Conservation (phyloP, 2,888 invertebrate genomes). For the Tanypteryx hageni region DNA sequence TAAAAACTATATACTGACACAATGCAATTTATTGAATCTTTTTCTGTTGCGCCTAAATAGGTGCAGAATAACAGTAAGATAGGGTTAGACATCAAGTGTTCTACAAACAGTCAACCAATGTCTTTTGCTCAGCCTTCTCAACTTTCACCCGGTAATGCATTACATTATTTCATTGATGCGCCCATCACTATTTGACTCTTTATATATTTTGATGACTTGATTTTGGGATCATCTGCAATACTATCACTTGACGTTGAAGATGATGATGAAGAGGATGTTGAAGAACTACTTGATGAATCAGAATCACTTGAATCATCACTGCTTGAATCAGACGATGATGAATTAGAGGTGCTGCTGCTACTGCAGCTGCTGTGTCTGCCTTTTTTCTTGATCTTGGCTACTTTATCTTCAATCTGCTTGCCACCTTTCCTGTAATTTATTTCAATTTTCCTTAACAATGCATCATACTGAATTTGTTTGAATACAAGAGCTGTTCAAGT, state of each 20-base stretch:
- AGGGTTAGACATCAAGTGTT: too few species aligned
- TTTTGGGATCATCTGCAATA: not conserved
- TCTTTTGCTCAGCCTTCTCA: too few species aligned
- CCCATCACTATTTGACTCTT: not conserved
- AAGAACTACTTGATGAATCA: not conserved
- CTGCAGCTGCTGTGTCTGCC: not conserved
- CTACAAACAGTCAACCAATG: too few species aligned
- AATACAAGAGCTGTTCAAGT: not conserved
- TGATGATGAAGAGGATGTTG: not conserved
- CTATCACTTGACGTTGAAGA: not conserved
- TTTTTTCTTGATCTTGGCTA: not conserved
- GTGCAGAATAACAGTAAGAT: too few species aligned
- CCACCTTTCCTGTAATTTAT: not conserved
- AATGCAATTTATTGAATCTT: too few species aligned
- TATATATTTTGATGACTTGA: not conserved
- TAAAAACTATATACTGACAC: too few species aligned
- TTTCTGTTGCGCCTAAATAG: too few species aligned
- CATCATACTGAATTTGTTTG: not conserved
- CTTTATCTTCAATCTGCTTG: not conserved
- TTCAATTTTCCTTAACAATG: not conserved
- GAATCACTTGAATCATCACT: not conserved
- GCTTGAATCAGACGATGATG: not conserved
- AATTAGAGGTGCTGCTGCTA: not conserved
- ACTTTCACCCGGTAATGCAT: too few species aligned
- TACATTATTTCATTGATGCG: not conserved